Percentiles rank a stretch among this genome's conserved stretches.
Conservation (phyloP, 1,140 invertebrate genomes). For the Megalopta genalis region DNA sequence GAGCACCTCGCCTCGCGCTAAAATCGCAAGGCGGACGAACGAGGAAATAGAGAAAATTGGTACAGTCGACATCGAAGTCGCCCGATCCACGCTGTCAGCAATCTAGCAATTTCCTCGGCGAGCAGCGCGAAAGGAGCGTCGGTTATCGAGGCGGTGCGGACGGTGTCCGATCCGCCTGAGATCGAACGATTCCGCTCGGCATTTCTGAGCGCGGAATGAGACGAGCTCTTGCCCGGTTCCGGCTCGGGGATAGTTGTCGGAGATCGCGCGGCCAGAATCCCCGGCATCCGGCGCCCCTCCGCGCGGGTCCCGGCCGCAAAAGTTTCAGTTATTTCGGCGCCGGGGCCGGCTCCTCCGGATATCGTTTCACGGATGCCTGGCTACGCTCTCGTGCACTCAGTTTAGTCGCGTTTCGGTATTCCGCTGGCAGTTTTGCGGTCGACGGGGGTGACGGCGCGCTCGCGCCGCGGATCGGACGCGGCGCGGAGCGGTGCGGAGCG, state of each 20-base stretch:
- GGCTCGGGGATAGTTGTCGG: slow-evolving; percentile 14
- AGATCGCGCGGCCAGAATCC: slow-evolving; percentile 40
- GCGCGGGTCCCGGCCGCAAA: slow-evolving; percentile 44
- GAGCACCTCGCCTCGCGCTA: too few relatives aligned
- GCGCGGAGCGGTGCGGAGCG: too few relatives aligned
- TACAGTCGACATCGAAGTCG: too few relatives aligned
- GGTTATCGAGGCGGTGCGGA: too few relatives aligned
- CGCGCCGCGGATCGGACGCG: slow-evolving; percentile 46
- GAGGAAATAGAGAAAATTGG: too few relatives aligned
- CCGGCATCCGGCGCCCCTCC: slow-evolving; percentile 32
- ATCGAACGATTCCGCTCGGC: neutral
- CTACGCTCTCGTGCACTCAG: neutral
- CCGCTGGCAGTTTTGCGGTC: slow-evolving; percentile 60
- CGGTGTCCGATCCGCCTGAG: too few relatives aligned
- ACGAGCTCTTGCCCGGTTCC: neutral
- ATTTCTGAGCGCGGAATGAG: neutral
- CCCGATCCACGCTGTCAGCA: too few relatives aligned
- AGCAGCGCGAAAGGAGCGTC: too few relatives aligned
- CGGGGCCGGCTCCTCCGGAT: slow-evolving; percentile 15
- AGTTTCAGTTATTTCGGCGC: slow-evolving; percentile 60
- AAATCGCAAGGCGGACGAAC: too few relatives aligned
- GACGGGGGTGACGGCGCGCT: slow-evolving; percentile 55
- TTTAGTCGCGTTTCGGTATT: slow-evolving; percentile 57
- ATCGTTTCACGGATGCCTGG: slow-evolving; percentile 51
- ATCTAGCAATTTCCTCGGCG: too few relatives aligned